phyloP scores from a whole-genome alignment of 2,888 invertebrate genomes.

The Philhelius pedissequus region DNA sequence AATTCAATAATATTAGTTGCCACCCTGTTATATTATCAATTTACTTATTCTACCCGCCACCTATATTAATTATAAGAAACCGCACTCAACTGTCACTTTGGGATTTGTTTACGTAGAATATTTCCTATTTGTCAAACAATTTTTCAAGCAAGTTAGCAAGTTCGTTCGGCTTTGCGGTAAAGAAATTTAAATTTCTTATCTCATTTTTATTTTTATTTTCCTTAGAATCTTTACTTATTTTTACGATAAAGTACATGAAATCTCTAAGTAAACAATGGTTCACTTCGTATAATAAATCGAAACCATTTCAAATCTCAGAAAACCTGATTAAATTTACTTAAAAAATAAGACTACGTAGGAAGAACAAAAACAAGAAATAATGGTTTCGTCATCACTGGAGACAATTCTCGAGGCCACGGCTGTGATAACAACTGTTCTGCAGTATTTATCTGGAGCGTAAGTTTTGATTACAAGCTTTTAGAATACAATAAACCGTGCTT shows the following conservation, averaged over 20 bases:
- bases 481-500: background rate
- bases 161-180: background rate
- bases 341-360: background rate
- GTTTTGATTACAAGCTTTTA: slow-evolving; percentile 75
- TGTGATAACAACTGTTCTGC: slow-evolving; percentile 88
- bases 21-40: background rate
- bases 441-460: slow-evolving; percentile 93
- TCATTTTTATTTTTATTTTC: slow-evolving; percentile 25
- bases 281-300: background rate
- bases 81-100: background rate
- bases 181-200: slow-evolving; percentile 13
- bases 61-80: background rate
- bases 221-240: background rate
- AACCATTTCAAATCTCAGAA: background rate
- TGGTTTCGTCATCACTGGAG: slow-evolving; percentile 70
- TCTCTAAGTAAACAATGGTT: background rate
- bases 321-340: background rate
- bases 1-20: too few relatives aligned
- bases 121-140: slow-evolving; percentile 16
- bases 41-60: background rate
- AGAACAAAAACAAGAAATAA: background rate
- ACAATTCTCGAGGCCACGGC: slow-evolving; percentile 80
- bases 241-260: background rate
- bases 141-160: background rate
- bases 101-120: slow-evolving; percentile 50